Evolutionary conservation across 2,888 invertebrate species (phyloP), one percentile per base, ranked within the genome.

Genomic region (Agrochola circellaris): DNA sequence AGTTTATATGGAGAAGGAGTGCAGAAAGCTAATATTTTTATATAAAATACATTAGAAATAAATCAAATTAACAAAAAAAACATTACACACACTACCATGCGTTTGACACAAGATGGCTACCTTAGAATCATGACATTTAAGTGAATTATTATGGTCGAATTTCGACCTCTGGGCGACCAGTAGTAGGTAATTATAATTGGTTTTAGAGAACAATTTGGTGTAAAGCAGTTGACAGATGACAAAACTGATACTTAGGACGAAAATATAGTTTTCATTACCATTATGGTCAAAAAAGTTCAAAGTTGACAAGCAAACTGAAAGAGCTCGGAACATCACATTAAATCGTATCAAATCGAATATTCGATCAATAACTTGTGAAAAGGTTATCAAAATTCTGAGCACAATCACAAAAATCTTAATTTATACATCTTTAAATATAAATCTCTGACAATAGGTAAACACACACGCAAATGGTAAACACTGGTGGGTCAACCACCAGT

Each of bases 321-420:
- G 15, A 30, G 30, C 23, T 8, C 30, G 9, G 23, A 51, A 65
- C 1, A 2, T 20, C 45, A 42, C 15, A 30, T 66, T 3, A 11
- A 34, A 34, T 34, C 34, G 34, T 34, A 34, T 34, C 20, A 17
- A 30, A 30, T 75, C 38, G 23, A 42, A 76, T 30, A 26, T 30
- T 30, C 9, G 9, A 77, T 62, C 7, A 34, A 38, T 48, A 78
- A 67, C 23, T 42, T 69, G 11, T n/a, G 26, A n/a, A 56, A 34
- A 17, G 0, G 9, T 54, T 66, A 60, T 60, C 42, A 62, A 51
- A 48, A 56, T 42, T 42, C 23, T 34, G 5, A 58, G n/a, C 8
- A 42, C 13, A 38, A 61, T 51, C 58, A 42, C 26, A 56, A 23
- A 38, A 34, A 77, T 72, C 45, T 26, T 45, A n/a, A 66, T 61